Percentiles rank a stretch among this genome's conserved stretches.
These are phyloP conservation scores for Drosophila bipectinata DNA, from an alignment of 1,140 invertebrate genomes.

Conservation along the genomic window DNA sequence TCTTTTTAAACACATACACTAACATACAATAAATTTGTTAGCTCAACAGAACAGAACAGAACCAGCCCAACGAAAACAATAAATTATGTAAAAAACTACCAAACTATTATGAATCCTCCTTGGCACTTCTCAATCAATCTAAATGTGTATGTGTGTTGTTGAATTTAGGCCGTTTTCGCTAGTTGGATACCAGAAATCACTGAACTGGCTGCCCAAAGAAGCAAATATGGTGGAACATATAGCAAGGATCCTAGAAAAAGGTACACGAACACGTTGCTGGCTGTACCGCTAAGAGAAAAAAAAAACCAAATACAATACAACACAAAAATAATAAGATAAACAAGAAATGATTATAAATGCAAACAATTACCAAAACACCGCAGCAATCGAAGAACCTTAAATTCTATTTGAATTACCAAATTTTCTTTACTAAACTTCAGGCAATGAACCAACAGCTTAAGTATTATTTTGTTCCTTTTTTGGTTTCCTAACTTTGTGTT, in stretches of 20 bases:
- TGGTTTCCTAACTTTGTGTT: conserved; percentile 38
- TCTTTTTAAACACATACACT: conserved; percentile 34
- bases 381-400: conserved; percentile 68
- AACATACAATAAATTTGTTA: conserved; percentile 28
- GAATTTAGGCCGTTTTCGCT: conserved; percentile 96
- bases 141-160: conserved; percentile 83
- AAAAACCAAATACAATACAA: conserved; percentile 52
- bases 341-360: conserved; percentile 52
- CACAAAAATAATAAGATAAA: conserved; percentile 56
- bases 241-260: conserved; percentile 98
- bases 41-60: conserved; percentile 26
- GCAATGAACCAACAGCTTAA: conserved; percentile 57
- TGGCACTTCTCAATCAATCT: conserved; percentile 60
- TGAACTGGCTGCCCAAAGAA: conserved; percentile 97
- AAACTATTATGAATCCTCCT: conserved; percentile 21
- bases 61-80: conserved; percentile 4
- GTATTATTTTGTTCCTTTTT: conserved; percentile 33
- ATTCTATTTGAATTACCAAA: conserved; percentile 56
- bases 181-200: conserved; percentile 99
- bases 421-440: conserved; percentile 72
- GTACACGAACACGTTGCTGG: conserved; percentile 87
- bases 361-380: conserved; percentile 56
- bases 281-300: conserved; percentile 74
- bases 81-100: conserved; percentile 1
- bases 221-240: conserved; percentile 99